Evolutionary conservation across 2,113 vertebrate species (phyloP).

Genomic region (Cynoglossus semilaevis): DNA sequence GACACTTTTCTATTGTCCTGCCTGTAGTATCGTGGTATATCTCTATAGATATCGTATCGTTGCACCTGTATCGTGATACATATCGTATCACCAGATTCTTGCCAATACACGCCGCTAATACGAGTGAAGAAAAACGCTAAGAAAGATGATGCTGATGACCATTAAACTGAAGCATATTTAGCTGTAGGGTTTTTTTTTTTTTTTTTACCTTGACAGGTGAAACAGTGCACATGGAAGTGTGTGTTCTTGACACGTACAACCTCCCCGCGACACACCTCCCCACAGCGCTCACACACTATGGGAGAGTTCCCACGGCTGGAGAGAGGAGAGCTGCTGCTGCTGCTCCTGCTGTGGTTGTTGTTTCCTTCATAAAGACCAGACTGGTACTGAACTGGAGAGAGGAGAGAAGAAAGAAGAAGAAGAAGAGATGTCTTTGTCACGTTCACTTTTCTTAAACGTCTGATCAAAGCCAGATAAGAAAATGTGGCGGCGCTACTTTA

Average conservation of each 20-base stretch:
- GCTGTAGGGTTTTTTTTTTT: neutral
- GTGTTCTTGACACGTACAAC: conserved; percentile 70
- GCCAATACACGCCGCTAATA: no score
- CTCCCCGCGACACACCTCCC: conserved; percentile 63
- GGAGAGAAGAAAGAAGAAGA: conserved; percentile 20
- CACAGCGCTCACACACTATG: conserved; percentile 63
- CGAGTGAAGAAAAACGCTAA: no score
- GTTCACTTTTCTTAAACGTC: neutral
- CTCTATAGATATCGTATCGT: no score
- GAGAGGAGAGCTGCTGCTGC: conserved; percentile 42
- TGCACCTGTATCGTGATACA: no score
- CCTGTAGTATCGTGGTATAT: no score
- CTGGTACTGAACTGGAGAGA: conserved; percentile 58
- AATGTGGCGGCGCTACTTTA: neutral
- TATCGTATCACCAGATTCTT: no score
- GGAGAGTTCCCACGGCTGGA: conserved; percentile 40
- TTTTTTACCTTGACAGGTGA: conserved; percentile 70
- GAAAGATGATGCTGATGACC: no score
- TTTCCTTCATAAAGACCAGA: conserved; percentile 55
- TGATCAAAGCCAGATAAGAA: conserved; percentile 20
- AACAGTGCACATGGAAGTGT: conserved; percentile 68
- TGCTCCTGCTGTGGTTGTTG: conserved; percentile 25
- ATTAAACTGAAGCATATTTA: neutral
- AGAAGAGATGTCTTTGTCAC: conserved; percentile 17
- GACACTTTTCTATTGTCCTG: no score